Evolutionary conservation across 2,113 vertebrate species (phyloP), one percentile per base, ranked within the genome.

Genomic region (Erpornis zantholeuca): DNA sequence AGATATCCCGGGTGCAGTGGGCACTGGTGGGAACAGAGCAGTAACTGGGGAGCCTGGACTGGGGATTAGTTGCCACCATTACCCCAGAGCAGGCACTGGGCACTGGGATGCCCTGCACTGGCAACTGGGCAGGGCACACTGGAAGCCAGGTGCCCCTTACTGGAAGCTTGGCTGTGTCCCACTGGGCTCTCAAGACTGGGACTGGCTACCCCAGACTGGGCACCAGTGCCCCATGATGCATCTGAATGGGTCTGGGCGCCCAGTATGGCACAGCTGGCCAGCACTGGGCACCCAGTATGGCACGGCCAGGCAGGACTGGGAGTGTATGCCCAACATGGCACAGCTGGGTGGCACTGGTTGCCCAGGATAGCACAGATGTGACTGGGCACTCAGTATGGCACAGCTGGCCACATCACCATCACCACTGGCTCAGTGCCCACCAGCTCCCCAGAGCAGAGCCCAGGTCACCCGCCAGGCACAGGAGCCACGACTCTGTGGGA

Each of bases 381-480:
- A 54, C 38, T 59, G 44, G 29, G 38, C 0, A 0, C 17, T 50
- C 42, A 36, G 36, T 27, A 11, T 36, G n/a, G 70, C 49, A 23
- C 0, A 44, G 17, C 19, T 44, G 44, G 44, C 44, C 44, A 44
- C 18, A 16, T 44, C 1, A 52, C 36, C 61, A 33, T 59, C 6
- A 4, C 53, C 53, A 10, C 27, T 52, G 45, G 17, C 65, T 22
- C 10, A 7, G 52, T 10, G 52, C 23, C 24, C 80, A 63, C 36
- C 29, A 6, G 63, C 54, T 1, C 10, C 23, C 22, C 15, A 6
- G 35, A 57, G 35, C 47, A 57, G 27, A 38, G n/a, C n/a, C 65
- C 11, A 5, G 40, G 33, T 18, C 31, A 13, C 5, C 0, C 1
- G 2, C 23, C 23, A 18, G 44, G 70, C 15, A 25, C 0, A 0